Evolutionary conservation across 2,797 vertebrate species (phyloP).

Genomic region (Columba guinea): DNA sequence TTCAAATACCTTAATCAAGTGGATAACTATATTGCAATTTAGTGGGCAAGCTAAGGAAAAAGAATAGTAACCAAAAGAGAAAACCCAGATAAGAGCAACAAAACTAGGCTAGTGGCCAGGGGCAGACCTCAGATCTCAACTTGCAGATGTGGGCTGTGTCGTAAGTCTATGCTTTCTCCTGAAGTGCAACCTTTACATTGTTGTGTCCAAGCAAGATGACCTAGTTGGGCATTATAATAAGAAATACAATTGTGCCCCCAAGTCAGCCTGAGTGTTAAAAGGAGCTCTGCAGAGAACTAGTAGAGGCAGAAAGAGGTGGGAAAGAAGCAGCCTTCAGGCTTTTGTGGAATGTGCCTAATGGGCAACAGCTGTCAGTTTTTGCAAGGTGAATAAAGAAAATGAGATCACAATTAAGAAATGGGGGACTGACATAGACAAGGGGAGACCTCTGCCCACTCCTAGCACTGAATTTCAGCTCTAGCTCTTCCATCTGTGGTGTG

Average conservation of each 20-base stretch:
- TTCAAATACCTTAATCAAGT: not conserved
- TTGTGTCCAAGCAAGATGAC: not conserved
- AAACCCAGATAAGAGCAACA: not conserved
- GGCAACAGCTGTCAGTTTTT: not conserved
- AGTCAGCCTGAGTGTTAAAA: not conserved
- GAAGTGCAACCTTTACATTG: not conserved
- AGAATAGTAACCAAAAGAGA: not conserved
- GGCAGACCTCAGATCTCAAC: not conserved
- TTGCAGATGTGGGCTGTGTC: not conserved
- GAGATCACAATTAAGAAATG: not conserved
- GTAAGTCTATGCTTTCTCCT: not conserved
- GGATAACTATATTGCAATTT: not conserved
- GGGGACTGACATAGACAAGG: not conserved
- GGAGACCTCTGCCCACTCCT: not conserved
- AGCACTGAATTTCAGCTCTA: not conserved
- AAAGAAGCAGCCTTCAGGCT: not conserved
- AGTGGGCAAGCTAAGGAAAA: not conserved
- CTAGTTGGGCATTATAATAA: not conserved
- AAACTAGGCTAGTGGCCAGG: not conserved
- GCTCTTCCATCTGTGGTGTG: not conserved
- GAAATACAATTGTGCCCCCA: not conserved
- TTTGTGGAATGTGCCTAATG: not conserved
- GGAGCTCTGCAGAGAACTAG: not conserved
- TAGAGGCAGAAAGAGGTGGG: not conserved
- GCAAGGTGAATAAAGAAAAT: not conserved